Evolutionary conservation across 2,888 invertebrate genomes (phyloP), one percentile per base, ranked within the genome.

Genomic region (Papilio demoleus): DNA sequence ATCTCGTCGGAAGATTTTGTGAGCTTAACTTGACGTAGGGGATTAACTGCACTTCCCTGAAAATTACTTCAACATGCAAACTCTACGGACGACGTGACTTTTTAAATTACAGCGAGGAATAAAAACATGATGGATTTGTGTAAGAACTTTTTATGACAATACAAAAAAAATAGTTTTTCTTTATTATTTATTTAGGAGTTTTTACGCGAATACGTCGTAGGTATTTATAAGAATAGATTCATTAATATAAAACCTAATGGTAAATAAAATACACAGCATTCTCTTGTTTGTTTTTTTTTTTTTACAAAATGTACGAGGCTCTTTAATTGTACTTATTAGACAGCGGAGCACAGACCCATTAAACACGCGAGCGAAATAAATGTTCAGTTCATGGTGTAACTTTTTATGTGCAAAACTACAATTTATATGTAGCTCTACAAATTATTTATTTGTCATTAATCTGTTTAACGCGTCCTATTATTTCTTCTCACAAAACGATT

Each of bases 11-110:
- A 78, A 81, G 83, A 83, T 85, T 81, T 78, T 77, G 79, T 79
- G 77, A 81, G 87, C 84, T 87, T 83, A 84, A 79, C 83, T 76
- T 78, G 75, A 74, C 76, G 76, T 71, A 70, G 70, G 76, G 82
- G 88, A 88, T 90, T 88, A 88, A 80, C 81, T 76, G 74, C 70
- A 71, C 81, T 81, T 79, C 81, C 76, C 75, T 78, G 75, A 72
- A 80, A 79, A 77, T 79, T 77, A 78, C 76, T 76, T 77, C 73
- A 75, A 78, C 78, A 77, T 74, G 78, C 71, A 81, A 82, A 82
- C 78, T 82, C 78, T 69, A 75, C 77, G 75, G 80, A 80, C 81
- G 81, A 72, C 73, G 64, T 72, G 70, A 72, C 73, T 75, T 71
- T n/a, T 50, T 45, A 67, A 47, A 61, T 36, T 53, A 24, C 50